These are phyloP conservation scores for Cercocebus atys DNA, from an alignment of 2,113 vertebrate species.

Conservation along the genomic window DNA sequence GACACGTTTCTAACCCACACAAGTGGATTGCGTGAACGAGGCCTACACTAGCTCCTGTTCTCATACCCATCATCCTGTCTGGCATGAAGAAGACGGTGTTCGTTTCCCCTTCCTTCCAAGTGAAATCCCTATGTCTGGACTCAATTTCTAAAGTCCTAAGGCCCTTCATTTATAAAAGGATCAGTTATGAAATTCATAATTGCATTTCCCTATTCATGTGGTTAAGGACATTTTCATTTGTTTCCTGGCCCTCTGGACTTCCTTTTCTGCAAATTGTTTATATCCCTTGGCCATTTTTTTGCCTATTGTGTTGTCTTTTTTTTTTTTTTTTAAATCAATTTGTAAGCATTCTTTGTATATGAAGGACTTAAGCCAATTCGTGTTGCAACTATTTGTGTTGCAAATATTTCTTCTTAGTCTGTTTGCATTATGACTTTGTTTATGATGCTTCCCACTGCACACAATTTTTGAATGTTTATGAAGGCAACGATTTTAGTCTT, in stretches of 20 bases:
- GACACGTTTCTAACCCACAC: background rate
- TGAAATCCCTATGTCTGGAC: background rate
- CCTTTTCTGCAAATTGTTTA: background rate
- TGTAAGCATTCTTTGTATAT: constrained; percentile 32
- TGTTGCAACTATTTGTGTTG: background rate
- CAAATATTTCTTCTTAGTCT: background rate
- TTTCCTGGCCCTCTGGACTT: background rate
- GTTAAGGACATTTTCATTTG: background rate
- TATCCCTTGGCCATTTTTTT: background rate
- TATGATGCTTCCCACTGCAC: background rate
- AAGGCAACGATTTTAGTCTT: background rate
- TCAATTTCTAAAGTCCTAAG: background rate
- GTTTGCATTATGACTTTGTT: background rate
- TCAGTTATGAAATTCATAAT: background rate
- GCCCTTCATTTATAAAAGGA: background rate
- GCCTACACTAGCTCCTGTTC: rapidly evolving
- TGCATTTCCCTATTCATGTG: background rate
- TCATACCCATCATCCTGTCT: rapidly evolving
- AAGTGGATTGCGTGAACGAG: rapidly evolving
- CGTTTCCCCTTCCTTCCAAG: background rate
- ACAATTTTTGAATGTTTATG: background rate
- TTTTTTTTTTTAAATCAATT: background rate
- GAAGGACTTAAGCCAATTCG: background rate
- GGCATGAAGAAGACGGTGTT: background rate
- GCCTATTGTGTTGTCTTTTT: background rate